Evolutionary conservation across 2,113 vertebrate genomes (phyloP).

Genomic region (Muntiacus muntjak): DNA sequence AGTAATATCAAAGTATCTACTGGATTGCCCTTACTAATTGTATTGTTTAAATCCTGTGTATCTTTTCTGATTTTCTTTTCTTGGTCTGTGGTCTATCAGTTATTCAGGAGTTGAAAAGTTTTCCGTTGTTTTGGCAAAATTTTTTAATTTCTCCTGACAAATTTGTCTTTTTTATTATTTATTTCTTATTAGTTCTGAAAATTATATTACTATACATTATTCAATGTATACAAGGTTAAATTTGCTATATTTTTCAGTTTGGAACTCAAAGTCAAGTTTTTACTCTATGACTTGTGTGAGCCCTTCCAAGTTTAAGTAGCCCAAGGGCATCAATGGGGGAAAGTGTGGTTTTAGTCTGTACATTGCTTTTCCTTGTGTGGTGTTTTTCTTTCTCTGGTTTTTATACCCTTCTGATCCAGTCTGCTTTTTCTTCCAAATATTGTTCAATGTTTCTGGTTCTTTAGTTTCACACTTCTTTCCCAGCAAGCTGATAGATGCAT

Average conservation of each 20-base stretch:
- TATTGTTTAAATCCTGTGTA: not conserved
- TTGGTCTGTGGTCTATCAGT: not conserved
- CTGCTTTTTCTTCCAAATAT: slow-evolving; percentile 25
- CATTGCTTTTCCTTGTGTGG: not conserved
- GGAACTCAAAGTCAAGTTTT: not conserved
- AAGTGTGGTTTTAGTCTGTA: not conserved
- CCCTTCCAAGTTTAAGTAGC: not conserved
- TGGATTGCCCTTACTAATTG: not conserved
- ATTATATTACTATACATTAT: not conserved
- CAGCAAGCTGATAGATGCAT: not conserved
- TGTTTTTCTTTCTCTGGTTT: slow-evolving; percentile 41
- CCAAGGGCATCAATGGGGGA: not conserved
- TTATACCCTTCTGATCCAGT: not conserved
- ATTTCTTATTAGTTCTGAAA: not conserved
- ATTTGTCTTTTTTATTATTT: not conserved
- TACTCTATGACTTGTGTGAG: not conserved
- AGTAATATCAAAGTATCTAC: not conserved
- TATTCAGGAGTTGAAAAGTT: not conserved
- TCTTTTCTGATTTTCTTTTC: not conserved
- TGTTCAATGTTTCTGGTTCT: slow-evolving; percentile 18
- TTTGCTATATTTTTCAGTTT: not conserved
- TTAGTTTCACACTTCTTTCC: not conserved
- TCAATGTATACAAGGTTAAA: not conserved
- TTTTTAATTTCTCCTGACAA: not conserved
- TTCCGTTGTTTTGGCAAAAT: not conserved